A percentile compares a stretch with the other conserved stretches of the same genome.
These are phyloP conservation scores for Anthophora plumipes DNA, from an alignment of 2,888 invertebrate genomes.

Conservation along the genomic window DNA sequence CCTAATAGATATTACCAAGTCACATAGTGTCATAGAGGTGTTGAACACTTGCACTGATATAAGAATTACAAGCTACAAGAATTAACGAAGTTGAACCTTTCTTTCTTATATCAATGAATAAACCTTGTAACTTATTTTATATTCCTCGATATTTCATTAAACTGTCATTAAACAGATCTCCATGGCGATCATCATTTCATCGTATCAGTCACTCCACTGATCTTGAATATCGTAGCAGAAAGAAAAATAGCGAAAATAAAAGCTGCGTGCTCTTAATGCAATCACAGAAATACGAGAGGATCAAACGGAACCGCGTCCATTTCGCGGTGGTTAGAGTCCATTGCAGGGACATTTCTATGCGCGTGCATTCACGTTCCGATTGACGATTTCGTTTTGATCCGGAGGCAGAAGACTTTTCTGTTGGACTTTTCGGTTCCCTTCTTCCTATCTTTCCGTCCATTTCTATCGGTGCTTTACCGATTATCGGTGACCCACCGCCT, in stretches of 20 bases:
- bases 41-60: too few species aligned
- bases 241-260: background rate
- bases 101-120: too few species aligned
- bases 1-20: too few species aligned
- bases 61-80: too few species aligned
- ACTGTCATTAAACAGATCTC: background rate
- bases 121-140: too few species aligned
- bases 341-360: slow-evolving; percentile 49
- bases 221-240: background rate
- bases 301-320: slow-evolving; percentile 38
- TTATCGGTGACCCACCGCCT: slow-evolving; percentile 66
- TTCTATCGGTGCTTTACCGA: slow-evolving; percentile 60
- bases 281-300: slow-evolving; percentile 21
- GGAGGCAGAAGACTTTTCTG: slow-evolving; percentile 18
- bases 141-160: background rate
- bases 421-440: slow-evolving; percentile 23
- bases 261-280: background rate
- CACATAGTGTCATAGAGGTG: too few species aligned
- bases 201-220: background rate
- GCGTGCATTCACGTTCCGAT: slow-evolving; percentile 45
- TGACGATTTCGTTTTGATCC: slow-evolving; percentile 49
- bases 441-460: slow-evolving; percentile 59
- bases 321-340: slow-evolving; percentile 32
- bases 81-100: too few species aligned
- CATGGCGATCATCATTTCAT: background rate